Conservation (phyloP, 2,888 invertebrate genomes). For the Hyposoter didymator region DNA sequence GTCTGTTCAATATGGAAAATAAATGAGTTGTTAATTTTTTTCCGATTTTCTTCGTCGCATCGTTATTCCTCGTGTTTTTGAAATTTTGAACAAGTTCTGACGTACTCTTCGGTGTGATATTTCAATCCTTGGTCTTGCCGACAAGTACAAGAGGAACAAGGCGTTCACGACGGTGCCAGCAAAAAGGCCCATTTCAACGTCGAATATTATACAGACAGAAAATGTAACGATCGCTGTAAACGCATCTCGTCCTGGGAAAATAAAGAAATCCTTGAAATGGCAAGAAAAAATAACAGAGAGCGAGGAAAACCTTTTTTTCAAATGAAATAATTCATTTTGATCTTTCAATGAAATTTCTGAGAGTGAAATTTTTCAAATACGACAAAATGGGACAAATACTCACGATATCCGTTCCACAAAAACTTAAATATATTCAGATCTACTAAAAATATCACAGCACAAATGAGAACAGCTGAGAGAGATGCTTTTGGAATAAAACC, state of each 20-base stretch:
- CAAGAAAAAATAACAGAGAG: not conserved
- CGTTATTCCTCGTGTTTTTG: conserved; percentile 61
- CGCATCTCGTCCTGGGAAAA: conserved; percentile 86
- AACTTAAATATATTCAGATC: conserved; percentile 85
- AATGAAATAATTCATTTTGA: too few relatives aligned
- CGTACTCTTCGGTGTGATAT: conserved; percentile 84
- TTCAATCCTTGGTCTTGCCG: conserved; percentile 88
- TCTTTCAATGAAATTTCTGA: not conserved
- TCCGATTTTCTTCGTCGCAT: not conserved
- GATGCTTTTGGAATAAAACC: conserved; percentile 94
- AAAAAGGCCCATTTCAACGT: conserved; percentile 93
- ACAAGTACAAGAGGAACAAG: conserved; percentile 87
- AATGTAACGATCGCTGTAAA: conserved; percentile 89
- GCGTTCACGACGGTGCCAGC: conserved; percentile 89
- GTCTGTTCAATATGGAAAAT: conserved; percentile 79
- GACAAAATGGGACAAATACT: conserved; percentile 65
- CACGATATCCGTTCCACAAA: conserved; percentile 86
- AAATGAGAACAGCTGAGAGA: conserved; percentile 94
- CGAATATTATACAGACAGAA: conserved; percentile 87
- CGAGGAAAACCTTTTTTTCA: not conserved
- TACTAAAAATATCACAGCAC: conserved; percentile 94
- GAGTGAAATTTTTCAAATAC: not conserved
- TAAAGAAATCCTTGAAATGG: conserved; percentile 1
- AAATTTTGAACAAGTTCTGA: not conserved
- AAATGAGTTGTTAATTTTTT: not conserved